phyloP scores from a whole-genome alignment of 2,797 vertebrate species.

The Distichodus sexfasciatus region DNA sequence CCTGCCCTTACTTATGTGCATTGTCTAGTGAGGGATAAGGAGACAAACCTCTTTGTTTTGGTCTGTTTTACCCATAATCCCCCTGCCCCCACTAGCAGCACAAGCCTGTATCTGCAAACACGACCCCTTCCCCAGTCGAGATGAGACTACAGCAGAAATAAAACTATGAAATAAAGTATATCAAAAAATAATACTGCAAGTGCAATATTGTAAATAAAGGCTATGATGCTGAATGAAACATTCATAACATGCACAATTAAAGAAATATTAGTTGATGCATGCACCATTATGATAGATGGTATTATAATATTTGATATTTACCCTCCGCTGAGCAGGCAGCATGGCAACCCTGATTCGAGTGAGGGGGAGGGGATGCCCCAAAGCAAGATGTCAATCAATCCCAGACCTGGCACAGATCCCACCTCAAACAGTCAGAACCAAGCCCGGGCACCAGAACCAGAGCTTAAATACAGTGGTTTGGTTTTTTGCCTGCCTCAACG shows the following conservation, averaged over 20 bases:
- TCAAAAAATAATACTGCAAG: too few relatives aligned
- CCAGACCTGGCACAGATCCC: slow-evolving; percentile 19
- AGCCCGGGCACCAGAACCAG: background rate
- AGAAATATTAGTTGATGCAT: too few relatives aligned
- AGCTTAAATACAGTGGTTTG: background rate
- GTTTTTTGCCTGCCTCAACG: background rate
- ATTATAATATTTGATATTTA: slow-evolving; percentile 54
- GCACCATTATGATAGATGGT: background rate
- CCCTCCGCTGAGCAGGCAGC: slow-evolving; percentile 71
- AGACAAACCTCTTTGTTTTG: background rate
- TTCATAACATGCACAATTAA: background rate
- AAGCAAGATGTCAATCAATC: background rate
- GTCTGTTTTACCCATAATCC: slow-evolving; percentile 3
- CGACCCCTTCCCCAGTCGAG: background rate
- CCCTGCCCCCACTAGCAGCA: background rate
- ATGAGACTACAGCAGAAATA: too few relatives aligned
- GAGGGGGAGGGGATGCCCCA: background rate
- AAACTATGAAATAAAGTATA: too few relatives aligned
- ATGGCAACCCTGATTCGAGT: slow-evolving; percentile 58
- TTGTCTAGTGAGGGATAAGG: too few relatives aligned
- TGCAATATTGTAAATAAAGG: too few relatives aligned
- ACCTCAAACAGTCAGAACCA: too few relatives aligned
- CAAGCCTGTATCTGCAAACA: background rate
- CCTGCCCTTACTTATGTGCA: background rate
- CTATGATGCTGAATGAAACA: background rate